These are phyloP conservation scores for Lateolabrax maculatus DNA, from an alignment of 2,797 vertebrate species.

Conservation along the genomic window DNA sequence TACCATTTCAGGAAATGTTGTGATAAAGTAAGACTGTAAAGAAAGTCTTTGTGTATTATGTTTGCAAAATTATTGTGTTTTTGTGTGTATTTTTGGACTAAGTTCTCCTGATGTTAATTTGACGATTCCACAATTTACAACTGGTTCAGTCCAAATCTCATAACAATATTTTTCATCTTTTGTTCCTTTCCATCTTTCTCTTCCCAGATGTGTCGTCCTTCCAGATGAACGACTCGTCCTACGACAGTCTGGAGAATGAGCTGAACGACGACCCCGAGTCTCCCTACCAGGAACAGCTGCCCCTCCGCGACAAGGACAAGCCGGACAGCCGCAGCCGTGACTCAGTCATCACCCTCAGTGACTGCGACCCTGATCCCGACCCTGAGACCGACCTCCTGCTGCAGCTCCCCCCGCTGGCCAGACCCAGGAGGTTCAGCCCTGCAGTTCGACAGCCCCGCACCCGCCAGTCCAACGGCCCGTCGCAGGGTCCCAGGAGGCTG, in stretches of 20 bases:
- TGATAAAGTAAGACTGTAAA: neutral
- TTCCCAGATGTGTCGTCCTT: slow-evolving; percentile 90
- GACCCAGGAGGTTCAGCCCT: slow-evolving; percentile 76
- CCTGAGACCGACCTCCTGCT: slow-evolving; percentile 79
- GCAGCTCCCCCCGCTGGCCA: slow-evolving; percentile 79
- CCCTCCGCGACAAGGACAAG: slow-evolving; percentile 81
- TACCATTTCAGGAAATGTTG: neutral
- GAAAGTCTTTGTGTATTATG: neutral
- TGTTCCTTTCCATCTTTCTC: slow-evolving; percentile 19
- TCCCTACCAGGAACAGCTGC: slow-evolving; percentile 87
- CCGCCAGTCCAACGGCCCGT: slow-evolving; percentile 57
- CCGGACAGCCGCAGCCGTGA: slow-evolving; percentile 93
- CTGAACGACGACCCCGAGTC: slow-evolving; percentile 92
- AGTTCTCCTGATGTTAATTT: neutral
- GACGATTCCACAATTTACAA: neutral
- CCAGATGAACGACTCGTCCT: slow-evolving; percentile 95
- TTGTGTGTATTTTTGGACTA: neutral
- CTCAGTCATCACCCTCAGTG: slow-evolving; percentile 93
- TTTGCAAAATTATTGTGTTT: slow-evolving; percentile 5
- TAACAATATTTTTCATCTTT: neutral
- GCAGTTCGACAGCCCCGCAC: slow-evolving; percentile 65
- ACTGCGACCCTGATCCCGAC: slow-evolving; percentile 88
- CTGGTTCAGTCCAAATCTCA: neutral
- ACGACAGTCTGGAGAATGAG: slow-evolving; percentile 96
- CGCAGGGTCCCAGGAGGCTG: slow-evolving; percentile 80